Evolutionary conservation across 1,140 invertebrate species (phyloP), one percentile per base, ranked within the genome.

Genomic region (Pogonomyrmex californicus): DNA sequence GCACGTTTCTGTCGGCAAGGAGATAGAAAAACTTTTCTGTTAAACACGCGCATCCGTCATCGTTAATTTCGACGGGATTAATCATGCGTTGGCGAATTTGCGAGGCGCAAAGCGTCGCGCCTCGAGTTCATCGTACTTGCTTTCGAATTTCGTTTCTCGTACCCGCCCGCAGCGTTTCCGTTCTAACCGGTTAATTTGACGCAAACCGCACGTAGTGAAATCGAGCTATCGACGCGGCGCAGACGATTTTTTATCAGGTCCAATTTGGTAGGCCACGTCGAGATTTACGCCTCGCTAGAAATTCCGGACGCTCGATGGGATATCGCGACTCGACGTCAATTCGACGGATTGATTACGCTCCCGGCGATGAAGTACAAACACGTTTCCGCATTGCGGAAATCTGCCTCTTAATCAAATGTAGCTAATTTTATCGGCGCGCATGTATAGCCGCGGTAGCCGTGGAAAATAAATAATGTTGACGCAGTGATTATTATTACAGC

Each of bases 101-200:
- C 82, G 23, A 23, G 23, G 23, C 23, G 73, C 41, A 82, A 88
- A 68, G 12, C 62, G n/a, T 71, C 65, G 54, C 38, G 30, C 54
- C 47, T 86, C 88, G 23, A 33, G n/a, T 83, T 79, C 54, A 36
- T 62, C 73, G 33, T 76, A 77, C 71, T 81, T 70, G 65, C 86
- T 91, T 90, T 90, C 86, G 79, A 90, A 90, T 91, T 87, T 88
- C 51, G 70, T 83, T 88, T 88, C 86, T 87, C 66, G 66, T 78
- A 47, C n/a, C n/a, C 60, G 66, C 71, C 75, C 47, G 73, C 78
- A 68, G 86, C 86, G 87, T 81, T 92, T 92, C 92, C 91, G 91
- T 63, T 86, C 63, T 60, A 87, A 90, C 87, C 85, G 90, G 91
- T 89, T 93, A 92, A 91, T 92, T 89, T 81, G 63, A 78, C 86